Evolutionary conservation across 23 tunicate species (phyloP).

Genomic region (Clavelina lepadiformis): DNA sequence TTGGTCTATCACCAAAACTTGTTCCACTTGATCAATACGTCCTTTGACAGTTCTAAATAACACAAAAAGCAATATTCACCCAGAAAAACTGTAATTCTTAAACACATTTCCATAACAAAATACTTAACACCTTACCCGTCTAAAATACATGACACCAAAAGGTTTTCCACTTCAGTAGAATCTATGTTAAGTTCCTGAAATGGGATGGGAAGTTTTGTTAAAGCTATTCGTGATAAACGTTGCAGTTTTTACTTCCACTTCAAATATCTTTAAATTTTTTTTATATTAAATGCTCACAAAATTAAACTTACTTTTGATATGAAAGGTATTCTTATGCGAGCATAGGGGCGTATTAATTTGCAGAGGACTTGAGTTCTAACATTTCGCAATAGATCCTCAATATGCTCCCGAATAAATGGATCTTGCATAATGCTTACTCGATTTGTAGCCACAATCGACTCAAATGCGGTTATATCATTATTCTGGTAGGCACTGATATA

Average conservation of each 20-base stretch:
- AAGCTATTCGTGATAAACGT: neutral
- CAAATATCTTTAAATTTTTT: neutral
- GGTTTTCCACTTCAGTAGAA: conserved; percentile 80
- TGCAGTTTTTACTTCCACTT: neutral
- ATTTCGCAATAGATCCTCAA: conserved; percentile 79
- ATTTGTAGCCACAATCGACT: conserved; percentile 77
- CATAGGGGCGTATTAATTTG: conserved; percentile 87
- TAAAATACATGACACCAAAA: conserved; percentile 79
- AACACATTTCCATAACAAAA: neutral
- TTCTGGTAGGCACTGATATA: conserved; percentile 87
- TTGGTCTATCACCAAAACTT: conserved; percentile 75
- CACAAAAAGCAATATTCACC: neutral
- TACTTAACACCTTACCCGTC: conserved; percentile 64
- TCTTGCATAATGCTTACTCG: conserved; percentile 89
- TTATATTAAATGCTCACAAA: neutral
- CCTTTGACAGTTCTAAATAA: conserved; percentile 66
- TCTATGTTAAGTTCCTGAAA: conserved; percentile 79
- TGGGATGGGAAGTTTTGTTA: neutral
- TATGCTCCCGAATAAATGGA: conserved; percentile 92
- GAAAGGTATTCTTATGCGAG: conserved; percentile 81
- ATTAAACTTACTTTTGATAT: conserved; percentile 65
- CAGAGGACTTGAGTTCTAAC: conserved; percentile 90
- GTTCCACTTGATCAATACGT: conserved; percentile 80
- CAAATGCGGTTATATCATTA: conserved; percentile 84
- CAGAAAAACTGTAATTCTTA: neutral